Base-by-base conservation (phyloP, 1,140 invertebrate species). In the Andrena cerasifolii region DNA sequence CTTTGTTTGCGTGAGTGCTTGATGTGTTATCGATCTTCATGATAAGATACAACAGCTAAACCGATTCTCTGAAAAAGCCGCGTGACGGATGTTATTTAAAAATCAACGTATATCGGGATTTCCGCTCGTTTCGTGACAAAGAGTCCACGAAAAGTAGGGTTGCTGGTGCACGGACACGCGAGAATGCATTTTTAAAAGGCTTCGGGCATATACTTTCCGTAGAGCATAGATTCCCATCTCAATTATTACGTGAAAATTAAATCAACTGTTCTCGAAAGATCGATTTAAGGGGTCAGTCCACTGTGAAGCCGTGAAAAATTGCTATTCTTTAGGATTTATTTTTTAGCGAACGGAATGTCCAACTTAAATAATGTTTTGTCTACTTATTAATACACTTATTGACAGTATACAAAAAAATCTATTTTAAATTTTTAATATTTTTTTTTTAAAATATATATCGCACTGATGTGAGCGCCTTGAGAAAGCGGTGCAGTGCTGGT, bases 131-230 rank as follows among this genome's bases (percentile, higher is more conserved):
- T 18, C 49, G 51, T 58, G 61, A 58, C 43, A 7, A 28, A 24
- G 12, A 31, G 8, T 28, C 5, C 8, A 47, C 0, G 33, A 62
- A 58, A 63, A 47, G 40, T 40, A 81, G n/a, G 33, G 49, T 47
- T 66, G 63, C 12, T 28, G 24, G 45, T 12, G 21, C 65, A 3
- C 14, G 10, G 61, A 62, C 82, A 86, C 79, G 78, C 82, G 59
- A 84, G 66, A 18, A 72, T 82, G 53, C 71, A 81, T 81, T 80
- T 80, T 83, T 85, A 74, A 84, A 59, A 68, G 43, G n/a, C 26
- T 26, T 24, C 33, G 45, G 21, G 6, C 24, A 33, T 53, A 49
- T 79, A 21, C 59, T 31, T 56, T 51, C 21, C 24, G 31, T 10
- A 28, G 7, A 65, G 58, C 45, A 56, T 36, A n/a, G 26, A 21